Evolutionary conservation across 2,888 invertebrate genomes (phyloP).

Genomic region (Sylvicola cinctus): DNA sequence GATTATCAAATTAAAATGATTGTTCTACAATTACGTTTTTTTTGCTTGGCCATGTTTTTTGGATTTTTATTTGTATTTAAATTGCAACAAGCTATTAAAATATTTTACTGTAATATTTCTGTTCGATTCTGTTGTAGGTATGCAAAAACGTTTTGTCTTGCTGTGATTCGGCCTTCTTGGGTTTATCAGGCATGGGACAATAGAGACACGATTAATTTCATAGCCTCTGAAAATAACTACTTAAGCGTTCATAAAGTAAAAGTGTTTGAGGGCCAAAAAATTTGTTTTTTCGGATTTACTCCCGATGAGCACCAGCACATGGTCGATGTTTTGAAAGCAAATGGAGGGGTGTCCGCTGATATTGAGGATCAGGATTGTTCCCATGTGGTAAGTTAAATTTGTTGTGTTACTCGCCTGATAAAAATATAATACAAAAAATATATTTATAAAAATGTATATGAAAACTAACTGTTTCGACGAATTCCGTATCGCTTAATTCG

Average conservation of each 20-base stretch:
- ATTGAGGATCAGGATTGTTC: constrained; percentile 69
- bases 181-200: constrained; percentile 72
- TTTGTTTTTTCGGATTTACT: constrained; percentile 79
- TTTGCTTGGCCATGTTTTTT: too few relatives aligned
- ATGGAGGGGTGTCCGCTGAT: constrained; percentile 61
- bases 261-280: constrained; percentile 69
- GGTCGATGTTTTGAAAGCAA: constrained; percentile 69
- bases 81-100: neutral
- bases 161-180: constrained; percentile 78
- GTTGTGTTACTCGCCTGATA: too few relatives aligned
- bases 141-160: constrained; percentile 74
- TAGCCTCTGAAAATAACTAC: constrained; percentile 47
- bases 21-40: too few relatives aligned
- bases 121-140: constrained; percentile 27
- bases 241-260: constrained; percentile 55
- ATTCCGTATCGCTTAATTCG: too few relatives aligned
- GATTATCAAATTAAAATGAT: too few relatives aligned
- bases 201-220: constrained; percentile 44
- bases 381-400: constrained; percentile 55
- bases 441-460: too few relatives aligned
- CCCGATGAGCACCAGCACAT: constrained; percentile 80
- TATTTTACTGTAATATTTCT: neutral
- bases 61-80: too few relatives aligned
- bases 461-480: too few relatives aligned
- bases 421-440: too few relatives aligned